phyloP scores from a whole-genome alignment of 2,888 invertebrate genomes.

The Platerodrilus igneus region DNA sequence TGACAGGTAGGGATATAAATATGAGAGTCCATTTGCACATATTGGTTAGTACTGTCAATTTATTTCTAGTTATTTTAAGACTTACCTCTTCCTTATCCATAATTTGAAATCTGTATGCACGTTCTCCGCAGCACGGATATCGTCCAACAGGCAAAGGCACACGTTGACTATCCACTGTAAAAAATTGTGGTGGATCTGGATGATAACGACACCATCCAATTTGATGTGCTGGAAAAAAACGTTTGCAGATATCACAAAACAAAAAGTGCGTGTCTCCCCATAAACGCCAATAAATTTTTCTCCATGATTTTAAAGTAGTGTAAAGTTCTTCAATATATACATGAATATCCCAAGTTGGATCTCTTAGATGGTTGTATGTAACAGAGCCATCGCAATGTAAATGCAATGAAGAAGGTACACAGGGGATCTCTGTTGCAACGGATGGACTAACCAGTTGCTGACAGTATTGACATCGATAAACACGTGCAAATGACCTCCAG shows the following conservation, averaged over 20 bases:
- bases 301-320: constrained; percentile 79
- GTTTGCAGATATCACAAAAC: constrained; percentile 73
- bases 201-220: constrained; percentile 81
- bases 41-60: no score
- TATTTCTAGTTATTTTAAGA: no score
- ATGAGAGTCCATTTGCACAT: no score
- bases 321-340: constrained; percentile 73
- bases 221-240: constrained; percentile 69
- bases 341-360: constrained; percentile 75
- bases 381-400: constrained; percentile 71
- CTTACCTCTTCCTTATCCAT: constrained; percentile 52
- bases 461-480: constrained; percentile 74
- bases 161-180: constrained; percentile 61
- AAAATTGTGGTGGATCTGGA: constrained; percentile 72
- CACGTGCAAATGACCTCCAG: constrained; percentile 71
- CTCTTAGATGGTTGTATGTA: constrained; percentile 66
- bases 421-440: constrained; percentile 67
- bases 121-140: constrained; percentile 80
- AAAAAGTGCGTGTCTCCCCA: constrained; percentile 91
- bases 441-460: constrained; percentile 67
- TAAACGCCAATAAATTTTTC: constrained; percentile 80
- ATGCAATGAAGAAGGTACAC: constrained; percentile 66
- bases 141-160: constrained; percentile 68
- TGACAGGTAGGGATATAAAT: no score
- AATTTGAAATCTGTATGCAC: constrained; percentile 76